Evolutionary conservation across 2,888 invertebrate species (phyloP), one percentile per base, ranked within the genome.

Genomic region (Apamea anceps): DNA sequence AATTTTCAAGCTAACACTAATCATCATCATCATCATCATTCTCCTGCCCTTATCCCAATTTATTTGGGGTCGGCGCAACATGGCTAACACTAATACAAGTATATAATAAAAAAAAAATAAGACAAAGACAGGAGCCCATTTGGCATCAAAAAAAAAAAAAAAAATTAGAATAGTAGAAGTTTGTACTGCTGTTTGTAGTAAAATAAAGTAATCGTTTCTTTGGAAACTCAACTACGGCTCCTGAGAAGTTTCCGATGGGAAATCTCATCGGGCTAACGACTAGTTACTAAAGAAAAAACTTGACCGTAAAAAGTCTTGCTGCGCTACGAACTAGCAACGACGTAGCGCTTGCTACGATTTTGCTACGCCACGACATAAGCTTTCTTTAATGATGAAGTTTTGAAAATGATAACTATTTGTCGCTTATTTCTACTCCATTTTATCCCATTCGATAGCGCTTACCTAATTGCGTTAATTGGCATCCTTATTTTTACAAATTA

Each of bases 261-360:
- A 25, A 57, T 12, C 12, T n/a, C 5, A n/a, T 12, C 25, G 57
- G 4, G 4, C 12, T 57, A 57, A 57, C 25, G 57, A 25, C 57
- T 12, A 12, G 5, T 25, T n/a, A 25, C n/a, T 57, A 57, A 57
- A 57, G 57, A 57, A 57, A 57, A 57, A 57, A 25, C 57, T 12
- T 57, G 10, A 57, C 25, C 10, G 1, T 57, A 10, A 57, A 25
- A 10, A 3, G 25, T 25, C 8, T 1, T 25, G 6, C 51, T 51
- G 18, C 51, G 57, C 57, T 37, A 84, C 79, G 68, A 12, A 6
- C 21, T 4, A 28, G 74, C 82, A 84, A 82, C 82, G 82, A 51
- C 84, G 82, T 82, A 82, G 82, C 79, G 62, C 62, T 13, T 57
- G 80, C 82, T 84, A 83, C 84, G 77, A 42, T 15, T 63, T 48